Conservation (phyloP, 2,888 invertebrate species). For the Eristalis arbustorum region DNA sequence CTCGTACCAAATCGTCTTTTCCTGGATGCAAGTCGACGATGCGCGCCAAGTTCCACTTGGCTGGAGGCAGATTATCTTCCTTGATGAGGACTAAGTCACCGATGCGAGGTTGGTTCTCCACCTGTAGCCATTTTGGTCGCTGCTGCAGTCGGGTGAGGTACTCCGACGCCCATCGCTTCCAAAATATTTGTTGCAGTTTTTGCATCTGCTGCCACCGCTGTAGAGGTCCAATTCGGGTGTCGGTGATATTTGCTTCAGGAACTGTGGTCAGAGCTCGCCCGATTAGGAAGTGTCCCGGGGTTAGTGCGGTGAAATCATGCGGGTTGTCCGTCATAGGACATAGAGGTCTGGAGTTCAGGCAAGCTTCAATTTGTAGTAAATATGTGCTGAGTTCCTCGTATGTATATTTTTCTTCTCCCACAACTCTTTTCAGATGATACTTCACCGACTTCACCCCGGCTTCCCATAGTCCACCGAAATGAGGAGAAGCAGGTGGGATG, state of each 20-base stretch:
- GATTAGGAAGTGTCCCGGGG: background rate
- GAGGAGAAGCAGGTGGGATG: slow-evolving; percentile 18
- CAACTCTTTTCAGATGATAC: background rate
- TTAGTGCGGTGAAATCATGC: background rate
- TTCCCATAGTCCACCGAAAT: slow-evolving; percentile 42
- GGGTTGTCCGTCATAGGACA: background rate
- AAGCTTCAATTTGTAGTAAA: background rate
- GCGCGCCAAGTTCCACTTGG: too few species aligned
- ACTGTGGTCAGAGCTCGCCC: background rate
- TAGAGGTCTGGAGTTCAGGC: slow-evolving; percentile 3
- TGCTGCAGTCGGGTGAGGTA: too few species aligned
- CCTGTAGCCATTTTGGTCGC: background rate
- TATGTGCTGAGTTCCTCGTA: slow-evolving; percentile 3
- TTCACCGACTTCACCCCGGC: slow-evolving; percentile 19
- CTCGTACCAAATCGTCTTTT: too few species aligned
- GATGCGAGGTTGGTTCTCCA: background rate
- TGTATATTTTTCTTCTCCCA: slow-evolving; percentile 10
- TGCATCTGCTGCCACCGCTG: background rate
- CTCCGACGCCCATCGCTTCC: background rate
- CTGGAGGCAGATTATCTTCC: too few species aligned
- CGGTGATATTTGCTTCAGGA: background rate
- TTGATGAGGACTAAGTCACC: background rate
- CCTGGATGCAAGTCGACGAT: too few species aligned
- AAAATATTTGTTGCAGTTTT: background rate
- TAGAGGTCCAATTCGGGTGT: background rate